Base-by-base conservation (phyloP, 2,888 invertebrate species). In the Yponomeuta evonymella region DNA sequence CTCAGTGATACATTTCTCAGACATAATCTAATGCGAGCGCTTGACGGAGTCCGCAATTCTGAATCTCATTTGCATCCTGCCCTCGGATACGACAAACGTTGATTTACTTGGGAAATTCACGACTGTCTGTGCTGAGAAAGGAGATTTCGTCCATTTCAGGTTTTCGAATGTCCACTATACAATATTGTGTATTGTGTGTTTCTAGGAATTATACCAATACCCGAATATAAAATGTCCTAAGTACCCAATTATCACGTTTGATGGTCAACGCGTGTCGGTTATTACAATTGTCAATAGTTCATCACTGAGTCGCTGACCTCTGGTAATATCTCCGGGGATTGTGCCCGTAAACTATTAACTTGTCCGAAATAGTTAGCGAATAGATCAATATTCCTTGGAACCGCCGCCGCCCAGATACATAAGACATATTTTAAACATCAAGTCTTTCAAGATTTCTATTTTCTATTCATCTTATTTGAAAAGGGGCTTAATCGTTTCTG, bases 11-110 rank as follows among this genome's bases (percentile, higher is more conserved):
- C 79, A 79, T 82, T 82, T 79, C 77, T 73, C 76, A 79, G 80
- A 78, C 79, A 81, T 84, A 84, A 85, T 84, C 82, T 83, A 83
- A 85, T 79, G 77, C 81, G 76, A 82, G 78, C 82, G 81, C 77
- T 74, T 77, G 74, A 75, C 73, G 71, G 72, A 75, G 51, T 72
- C 71, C 74, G 73, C 69, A 73, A 81, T 81, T 80, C 78, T 75
- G 79, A 79, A 82, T 82, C 80, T 80, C 75, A 74, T 74, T 75
- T 75, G 67, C 30, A 8, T 63, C 70, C 73, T 73, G 75, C 76
- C 43, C 36, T 33, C n/a, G 8, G 67, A 67, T 3, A 67, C 10
- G 65, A 9, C 33, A 9, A 65, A 65, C 30, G 51, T 51, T 51
- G 51, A 51, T 51, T 51, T 51, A 51, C 51, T 51, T 51, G 51